Evolutionary conservation across 2,888 invertebrate species (phyloP).

Genomic region (Sepioteuthis lessoniana): DNA sequence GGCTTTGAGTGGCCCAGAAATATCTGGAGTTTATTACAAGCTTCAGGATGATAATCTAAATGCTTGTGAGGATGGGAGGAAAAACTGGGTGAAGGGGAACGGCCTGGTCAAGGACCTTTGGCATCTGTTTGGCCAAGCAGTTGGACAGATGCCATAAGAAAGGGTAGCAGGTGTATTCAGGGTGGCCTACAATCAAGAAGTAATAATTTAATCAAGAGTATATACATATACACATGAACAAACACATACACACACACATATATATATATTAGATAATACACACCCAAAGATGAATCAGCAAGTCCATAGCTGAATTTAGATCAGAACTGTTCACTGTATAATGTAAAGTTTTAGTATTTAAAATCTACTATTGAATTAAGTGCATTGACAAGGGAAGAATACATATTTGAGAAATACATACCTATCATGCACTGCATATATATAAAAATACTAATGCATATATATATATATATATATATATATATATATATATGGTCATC

Average conservation of each 20-base stretch:
- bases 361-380: no score
- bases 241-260: no score
- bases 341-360: no score
- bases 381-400: no score
- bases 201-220: background rate
- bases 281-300: no score
- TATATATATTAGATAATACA: no score
- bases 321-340: no score
- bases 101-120: constrained; percentile 16
- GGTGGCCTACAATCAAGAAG: background rate
- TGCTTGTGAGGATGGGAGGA: background rate
- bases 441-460: background rate
- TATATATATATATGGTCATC: no score
- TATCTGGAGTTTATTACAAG: background rate
- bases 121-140: background rate
- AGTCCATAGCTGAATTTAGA: no score
- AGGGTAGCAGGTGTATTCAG: background rate
- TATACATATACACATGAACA: background rate
- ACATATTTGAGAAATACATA: no score
- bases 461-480: background rate
- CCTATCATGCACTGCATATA: no score
- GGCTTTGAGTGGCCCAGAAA: constrained; percentile 21
- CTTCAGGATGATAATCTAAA: background rate
- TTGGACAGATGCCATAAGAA: background rate
- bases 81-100: background rate